A percentile compares a stretch with the other conserved stretches of the same genome.
These are phyloP conservation scores for Hypotaenidia okinawae DNA, from an alignment of 2,797 vertebrate genomes.

Conservation along the genomic window DNA sequence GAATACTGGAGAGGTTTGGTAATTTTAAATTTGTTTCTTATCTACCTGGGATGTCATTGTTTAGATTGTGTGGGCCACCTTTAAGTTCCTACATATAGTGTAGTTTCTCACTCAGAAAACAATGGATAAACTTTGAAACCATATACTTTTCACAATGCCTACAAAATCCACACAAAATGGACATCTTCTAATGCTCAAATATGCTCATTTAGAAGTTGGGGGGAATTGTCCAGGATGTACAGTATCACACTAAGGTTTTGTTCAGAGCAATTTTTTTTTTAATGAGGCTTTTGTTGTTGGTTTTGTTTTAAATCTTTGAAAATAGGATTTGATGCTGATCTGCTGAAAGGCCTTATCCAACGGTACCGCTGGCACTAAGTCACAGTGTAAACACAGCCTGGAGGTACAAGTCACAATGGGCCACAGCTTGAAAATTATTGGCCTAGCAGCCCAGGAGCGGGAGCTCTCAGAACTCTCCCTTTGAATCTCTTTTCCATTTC, in stretches of 20 bases:
- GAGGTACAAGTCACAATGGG: slow-evolving; percentile 32
- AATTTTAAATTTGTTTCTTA: background rate
- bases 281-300: background rate
- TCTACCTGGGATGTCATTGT: background rate
- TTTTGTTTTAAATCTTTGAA: slow-evolving; percentile 59
- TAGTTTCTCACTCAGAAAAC: background rate
- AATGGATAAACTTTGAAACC: background rate
- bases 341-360: slow-evolving; percentile 62
- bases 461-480: slow-evolving; percentile 30
- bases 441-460: background rate
- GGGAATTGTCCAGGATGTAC: background rate
- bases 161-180: background rate
- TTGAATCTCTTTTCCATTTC: slow-evolving; percentile 38
- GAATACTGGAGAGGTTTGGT: background rate
- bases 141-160: background rate
- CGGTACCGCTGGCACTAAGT: slow-evolving; percentile 59
- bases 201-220: background rate
- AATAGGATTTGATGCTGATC: slow-evolving; percentile 64
- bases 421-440: slow-evolving; percentile 67
- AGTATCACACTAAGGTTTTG: background rate
- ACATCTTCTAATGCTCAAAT: background rate
- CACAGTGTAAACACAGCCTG: slow-evolving; percentile 63
- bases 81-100: background rate
- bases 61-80: background rate
- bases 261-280: background rate